A percentile compares a stretch with the other conserved stretches of the same genome.
These are phyloP conservation scores for Bufo bufo DNA, from an alignment of 2,113 vertebrate genomes.

Conservation along the genomic window DNA sequence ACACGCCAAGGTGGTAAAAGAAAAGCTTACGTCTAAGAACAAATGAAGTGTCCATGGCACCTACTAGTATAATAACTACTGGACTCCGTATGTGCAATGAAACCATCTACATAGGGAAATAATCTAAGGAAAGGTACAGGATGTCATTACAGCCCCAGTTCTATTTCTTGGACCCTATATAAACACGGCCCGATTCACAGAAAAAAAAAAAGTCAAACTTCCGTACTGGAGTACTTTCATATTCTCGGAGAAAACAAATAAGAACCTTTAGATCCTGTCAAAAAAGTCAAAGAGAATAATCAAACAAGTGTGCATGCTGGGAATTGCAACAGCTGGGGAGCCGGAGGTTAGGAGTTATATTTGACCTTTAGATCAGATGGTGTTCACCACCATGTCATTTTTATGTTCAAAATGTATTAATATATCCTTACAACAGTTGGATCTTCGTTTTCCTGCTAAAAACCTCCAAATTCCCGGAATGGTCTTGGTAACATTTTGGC, in stretches of 20 bases:
- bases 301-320: no score
- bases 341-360: no score
- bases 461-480: no score
- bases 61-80: constrained; percentile 33
- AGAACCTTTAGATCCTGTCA: neutral
- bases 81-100: constrained; percentile 17
- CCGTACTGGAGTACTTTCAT: neutral
- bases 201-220: neutral
- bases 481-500: no score
- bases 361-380: no score
- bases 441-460: no score
- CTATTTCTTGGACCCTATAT: neutral
- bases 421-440: no score
- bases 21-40: constrained; percentile 28
- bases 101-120: constrained; percentile 37
- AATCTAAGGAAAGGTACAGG: constrained; percentile 11
- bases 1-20: constrained; percentile 23
- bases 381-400: no score
- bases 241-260: neutral
- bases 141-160: neutral
- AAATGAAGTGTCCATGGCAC: constrained; percentile 47
- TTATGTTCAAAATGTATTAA: no score
- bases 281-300: neutral
- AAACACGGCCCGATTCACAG: neutral
- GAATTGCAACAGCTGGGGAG: no score